Conservation (phyloP, 1,140 invertebrate species). For the Mactra quadrangularis region DNA sequence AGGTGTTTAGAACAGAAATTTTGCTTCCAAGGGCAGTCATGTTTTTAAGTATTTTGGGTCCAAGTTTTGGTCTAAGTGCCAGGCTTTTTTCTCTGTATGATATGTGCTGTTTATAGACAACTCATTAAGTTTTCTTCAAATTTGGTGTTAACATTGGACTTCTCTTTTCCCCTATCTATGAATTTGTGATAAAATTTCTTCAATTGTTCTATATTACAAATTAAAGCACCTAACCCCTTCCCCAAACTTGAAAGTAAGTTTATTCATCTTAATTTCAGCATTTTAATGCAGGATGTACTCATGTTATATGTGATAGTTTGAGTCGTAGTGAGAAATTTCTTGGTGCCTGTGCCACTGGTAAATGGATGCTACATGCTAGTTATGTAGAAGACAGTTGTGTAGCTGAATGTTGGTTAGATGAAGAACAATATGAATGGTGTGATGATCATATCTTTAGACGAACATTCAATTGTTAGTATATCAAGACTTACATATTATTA, state of each 20-base stretch:
- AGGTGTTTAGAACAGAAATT: not conserved
- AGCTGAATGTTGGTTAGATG: constrained; percentile 64
- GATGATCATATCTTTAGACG: constrained; percentile 6
- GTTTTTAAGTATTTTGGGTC: not conserved
- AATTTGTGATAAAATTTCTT: too few relatives aligned
- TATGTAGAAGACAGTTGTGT: constrained; percentile 61
- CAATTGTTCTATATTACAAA: too few relatives aligned
- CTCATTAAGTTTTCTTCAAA: too few relatives aligned
- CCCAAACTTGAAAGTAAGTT: too few relatives aligned
- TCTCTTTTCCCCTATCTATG: too few relatives aligned
- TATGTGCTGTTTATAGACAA: too few relatives aligned
- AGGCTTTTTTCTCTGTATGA: not conserved
- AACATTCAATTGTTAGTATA: constrained; percentile 1
- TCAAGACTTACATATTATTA: not conserved
- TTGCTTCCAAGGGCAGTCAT: not conserved
- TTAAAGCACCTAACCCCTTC: too few relatives aligned
- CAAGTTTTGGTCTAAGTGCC: not conserved
- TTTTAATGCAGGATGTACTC: constrained; percentile 67
- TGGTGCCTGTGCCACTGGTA: constrained; percentile 72
- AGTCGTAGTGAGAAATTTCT: constrained; percentile 72
- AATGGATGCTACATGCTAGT: constrained; percentile 68
- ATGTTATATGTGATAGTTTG: constrained; percentile 70
- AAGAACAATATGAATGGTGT: constrained; percentile 72
- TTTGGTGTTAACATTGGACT: too few relatives aligned
- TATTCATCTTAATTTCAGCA: too few relatives aligned